Conservation (phyloP, 2,888 invertebrate species). For the Drosophila melanosoma region DNA sequence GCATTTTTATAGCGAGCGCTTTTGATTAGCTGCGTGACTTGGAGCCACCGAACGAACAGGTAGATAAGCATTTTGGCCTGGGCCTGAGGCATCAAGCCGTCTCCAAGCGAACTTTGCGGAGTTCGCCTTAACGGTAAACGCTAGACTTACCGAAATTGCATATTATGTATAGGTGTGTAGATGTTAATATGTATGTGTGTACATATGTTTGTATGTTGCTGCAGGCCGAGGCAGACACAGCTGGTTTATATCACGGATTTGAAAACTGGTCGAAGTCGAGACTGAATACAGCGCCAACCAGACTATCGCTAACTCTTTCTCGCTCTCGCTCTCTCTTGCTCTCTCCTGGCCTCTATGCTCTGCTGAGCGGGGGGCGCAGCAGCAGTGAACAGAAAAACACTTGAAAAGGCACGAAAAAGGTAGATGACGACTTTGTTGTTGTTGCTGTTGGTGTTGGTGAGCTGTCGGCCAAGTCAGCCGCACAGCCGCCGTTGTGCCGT, state of each 20-base stretch:
- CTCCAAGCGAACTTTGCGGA: constrained; percentile 1
- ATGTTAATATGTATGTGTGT: not conserved
- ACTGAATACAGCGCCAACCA: constrained; percentile 52
- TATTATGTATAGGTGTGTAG: constrained; percentile 6
- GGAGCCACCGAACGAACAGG: constrained; percentile 25
- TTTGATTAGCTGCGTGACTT: constrained; percentile 35
- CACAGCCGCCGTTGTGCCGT: constrained; percentile 57
- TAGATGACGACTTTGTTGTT: constrained; percentile 57
- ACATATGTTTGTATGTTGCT: constrained; percentile 26
- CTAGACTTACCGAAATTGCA: constrained; percentile 72
- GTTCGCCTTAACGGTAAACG: constrained; percentile 56
- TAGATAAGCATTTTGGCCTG: constrained; percentile 14
- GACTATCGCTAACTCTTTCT: constrained; percentile 31
- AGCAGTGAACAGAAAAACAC: constrained; percentile 53
- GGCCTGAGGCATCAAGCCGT: not conserved
- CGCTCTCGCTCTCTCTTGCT: constrained; percentile 17
- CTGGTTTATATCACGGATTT: constrained; percentile 68
- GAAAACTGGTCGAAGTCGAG: constrained; percentile 46
- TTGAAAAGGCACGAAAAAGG: constrained; percentile 74
- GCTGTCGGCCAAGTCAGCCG: constrained; percentile 70
- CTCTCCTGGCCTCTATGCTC: constrained; percentile 41
- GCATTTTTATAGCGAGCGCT: constrained; percentile 17
- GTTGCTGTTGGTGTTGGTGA: constrained; percentile 48
- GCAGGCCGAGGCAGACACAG: constrained; percentile 62
- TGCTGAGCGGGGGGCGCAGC: constrained; percentile 46